Evolutionary conservation across 2,797 vertebrate species (phyloP), one percentile per base, ranked within the genome.

Genomic region (Sebastes kiyomatsui): DNA sequence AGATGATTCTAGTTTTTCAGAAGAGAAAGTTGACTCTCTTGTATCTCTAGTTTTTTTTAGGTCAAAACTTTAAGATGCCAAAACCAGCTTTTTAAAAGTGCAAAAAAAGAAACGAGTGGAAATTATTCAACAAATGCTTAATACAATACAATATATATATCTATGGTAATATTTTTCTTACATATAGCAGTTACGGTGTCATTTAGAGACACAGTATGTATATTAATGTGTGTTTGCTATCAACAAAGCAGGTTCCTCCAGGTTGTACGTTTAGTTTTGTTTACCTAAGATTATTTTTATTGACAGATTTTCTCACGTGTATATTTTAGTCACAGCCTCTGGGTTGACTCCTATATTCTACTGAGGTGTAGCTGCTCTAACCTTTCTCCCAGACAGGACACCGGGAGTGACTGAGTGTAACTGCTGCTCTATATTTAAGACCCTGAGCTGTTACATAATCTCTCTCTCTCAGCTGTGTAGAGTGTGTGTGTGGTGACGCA

Each of bases 381-480:
- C 61, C 67, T 86, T 67, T 33, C 71, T 64, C 16, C 32, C 61
- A 70, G 28, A 32, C 79, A 73, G 65, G 82, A 77, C 23, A 28
- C 71, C 27, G 13, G 52, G 52, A 79, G 55, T 83, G 83, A 81
- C 65, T 30, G 20, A 79, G 72, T 33, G 46, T 81, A 83, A 86
- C 82, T 30, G 23, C 7, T 1, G 64, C 78, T 87, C 80, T 90
- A 81, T 85, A 87, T 83, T 83, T 88, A 86, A 89, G 56, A 79
- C 71, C 33, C 62, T 56, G 83, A 80, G 65, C 84, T 85, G 84
- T 92, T 92, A 69, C 28, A 54, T 92, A 93, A 93, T 88, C 82
- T 60, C 62, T 64, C 67, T 88, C 67, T 88, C 86, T 35, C n/a
- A 75, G 85, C 83, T 77, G 82, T 75, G 76, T 64, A 14, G 85